A percentile compares a stretch with the other conserved stretches of the same genome.
Evolutionary conservation across 1,140 invertebrate genomes (phyloP).

Genomic region (Drosophila obscura): DNA sequence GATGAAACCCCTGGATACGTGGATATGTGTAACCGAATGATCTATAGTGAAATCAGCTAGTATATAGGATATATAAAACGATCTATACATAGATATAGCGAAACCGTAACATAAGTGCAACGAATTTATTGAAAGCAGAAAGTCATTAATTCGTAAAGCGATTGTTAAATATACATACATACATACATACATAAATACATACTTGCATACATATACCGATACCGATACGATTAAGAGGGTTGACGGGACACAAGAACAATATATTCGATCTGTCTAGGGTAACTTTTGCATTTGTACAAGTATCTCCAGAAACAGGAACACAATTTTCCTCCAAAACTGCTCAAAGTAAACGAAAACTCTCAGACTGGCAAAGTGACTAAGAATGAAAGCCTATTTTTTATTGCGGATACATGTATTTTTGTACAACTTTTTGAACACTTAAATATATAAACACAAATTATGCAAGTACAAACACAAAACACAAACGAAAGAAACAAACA

Average conservation of each 20-base stretch:
- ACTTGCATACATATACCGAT: slow-evolving; percentile 6
- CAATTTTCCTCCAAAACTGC: slow-evolving; percentile 57
- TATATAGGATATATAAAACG: slow-evolving; percentile 32
- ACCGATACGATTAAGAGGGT: slow-evolving; percentile 59
- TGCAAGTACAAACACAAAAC: slow-evolving; percentile 32
- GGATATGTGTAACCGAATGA: slow-evolving; percentile 37
- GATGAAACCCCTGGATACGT: slow-evolving; percentile 57
- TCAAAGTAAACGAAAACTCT: slow-evolving; percentile 63
- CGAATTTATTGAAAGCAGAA: slow-evolving; percentile 64
- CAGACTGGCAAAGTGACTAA: slow-evolving; percentile 64
- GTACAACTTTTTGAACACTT: slow-evolving; percentile 54
- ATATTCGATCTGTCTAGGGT: slow-evolving; percentile 47
- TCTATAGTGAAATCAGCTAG: slow-evolving; percentile 66
- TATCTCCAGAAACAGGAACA: slow-evolving; percentile 29
- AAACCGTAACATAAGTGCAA: slow-evolving; percentile 45
- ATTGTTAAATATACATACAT: slow-evolving; percentile 19
- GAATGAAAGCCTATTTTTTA: slow-evolving; percentile 56
- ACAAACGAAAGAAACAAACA: slow-evolving; percentile 11
- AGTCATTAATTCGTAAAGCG: slow-evolving; percentile 61
- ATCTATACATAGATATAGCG: slow-evolving; percentile 40
- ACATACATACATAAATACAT: neutral
- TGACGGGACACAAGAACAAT: slow-evolving; percentile 81
- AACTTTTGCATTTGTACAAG: slow-evolving; percentile 14
- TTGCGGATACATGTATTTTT: slow-evolving; percentile 55
- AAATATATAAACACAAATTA: slow-evolving; percentile 52